A percentile compares a stretch with the other conserved stretches of the same genome.
phyloP scores from a whole-genome alignment of 2,888 invertebrate species.

The Pilophorus perplexus region DNA sequence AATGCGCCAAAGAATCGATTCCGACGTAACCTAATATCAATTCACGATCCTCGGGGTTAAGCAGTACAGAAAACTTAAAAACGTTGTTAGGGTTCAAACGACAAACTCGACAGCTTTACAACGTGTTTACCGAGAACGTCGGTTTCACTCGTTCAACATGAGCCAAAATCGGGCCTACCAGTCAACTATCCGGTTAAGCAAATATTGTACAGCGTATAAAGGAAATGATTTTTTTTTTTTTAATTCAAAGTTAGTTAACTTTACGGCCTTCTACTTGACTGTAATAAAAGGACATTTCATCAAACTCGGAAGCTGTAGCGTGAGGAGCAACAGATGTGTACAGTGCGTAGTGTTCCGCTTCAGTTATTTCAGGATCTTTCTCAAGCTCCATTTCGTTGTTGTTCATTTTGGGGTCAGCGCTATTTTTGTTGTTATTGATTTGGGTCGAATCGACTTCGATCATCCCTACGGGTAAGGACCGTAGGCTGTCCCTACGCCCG shows the following conservation, averaged over 20 bases:
- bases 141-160: too few species aligned
- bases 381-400: conserved; percentile 34
- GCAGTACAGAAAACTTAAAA: too few species aligned
- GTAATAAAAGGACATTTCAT: conserved; percentile 83
- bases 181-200: conserved; percentile 27
- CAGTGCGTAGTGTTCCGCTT: conserved; percentile 83
- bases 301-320: conserved; percentile 83
- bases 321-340: conserved; percentile 83
- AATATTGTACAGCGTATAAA: conserved; percentile 18
- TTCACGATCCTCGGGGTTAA: too few species aligned
- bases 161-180: conserved; percentile 1
- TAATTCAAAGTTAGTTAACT: conserved; percentile 45
- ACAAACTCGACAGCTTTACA: too few species aligned
- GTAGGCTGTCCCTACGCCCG: conserved; percentile 41
- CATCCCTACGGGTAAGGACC: conserved; percentile 37
- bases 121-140: too few species aligned
- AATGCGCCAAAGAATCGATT: too few species aligned
- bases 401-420: too few species aligned
- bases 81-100: too few species aligned
- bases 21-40: too few species aligned
- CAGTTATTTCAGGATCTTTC: conserved; percentile 66
- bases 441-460: conserved; percentile 28
- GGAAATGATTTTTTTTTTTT: conserved; percentile 1
- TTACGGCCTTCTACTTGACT: conserved; percentile 70
- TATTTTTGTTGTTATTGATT: conserved; percentile 20